Conservation (phyloP, 2,797 vertebrate species). For the Falco naumanni region DNA sequence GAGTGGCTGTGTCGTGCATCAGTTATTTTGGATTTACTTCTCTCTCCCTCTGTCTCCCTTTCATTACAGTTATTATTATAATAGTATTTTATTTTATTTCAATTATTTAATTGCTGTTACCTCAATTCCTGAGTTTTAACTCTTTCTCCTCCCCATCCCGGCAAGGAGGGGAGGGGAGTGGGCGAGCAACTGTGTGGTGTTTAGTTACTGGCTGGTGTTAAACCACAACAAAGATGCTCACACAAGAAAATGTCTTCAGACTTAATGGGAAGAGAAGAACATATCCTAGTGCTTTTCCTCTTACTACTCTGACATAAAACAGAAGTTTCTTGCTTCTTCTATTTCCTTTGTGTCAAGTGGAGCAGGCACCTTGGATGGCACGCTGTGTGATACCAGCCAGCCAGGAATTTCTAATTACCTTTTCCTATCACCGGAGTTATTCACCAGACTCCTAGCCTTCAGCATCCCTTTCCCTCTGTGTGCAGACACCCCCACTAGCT, state of each 20-base stretch:
- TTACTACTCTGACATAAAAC: not conserved
- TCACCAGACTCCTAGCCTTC: not conserved
- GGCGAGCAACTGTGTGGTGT: too few species aligned
- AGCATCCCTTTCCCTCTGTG: not conserved
- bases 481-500: fast-evolving
- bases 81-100: too few species aligned
- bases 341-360: not conserved
- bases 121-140: too few species aligned
- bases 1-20: too few species aligned
- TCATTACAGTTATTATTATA: too few species aligned
- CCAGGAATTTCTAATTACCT: not conserved
- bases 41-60: too few species aligned
- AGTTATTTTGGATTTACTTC: too few species aligned
- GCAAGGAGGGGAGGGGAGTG: too few species aligned
- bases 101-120: too few species aligned
- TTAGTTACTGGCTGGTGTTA: too few species aligned
- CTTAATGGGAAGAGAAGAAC: not conserved
- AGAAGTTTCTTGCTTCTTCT: not conserved
- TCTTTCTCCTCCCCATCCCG: too few species aligned
- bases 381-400: not conserved
- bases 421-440: not conserved
- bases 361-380: not conserved
- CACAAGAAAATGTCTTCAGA: not conserved
- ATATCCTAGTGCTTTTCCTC: not conserved
- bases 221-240: not conserved